Conservation (phyloP, 2,888 invertebrate genomes). For the Lasiommata megera region DNA sequence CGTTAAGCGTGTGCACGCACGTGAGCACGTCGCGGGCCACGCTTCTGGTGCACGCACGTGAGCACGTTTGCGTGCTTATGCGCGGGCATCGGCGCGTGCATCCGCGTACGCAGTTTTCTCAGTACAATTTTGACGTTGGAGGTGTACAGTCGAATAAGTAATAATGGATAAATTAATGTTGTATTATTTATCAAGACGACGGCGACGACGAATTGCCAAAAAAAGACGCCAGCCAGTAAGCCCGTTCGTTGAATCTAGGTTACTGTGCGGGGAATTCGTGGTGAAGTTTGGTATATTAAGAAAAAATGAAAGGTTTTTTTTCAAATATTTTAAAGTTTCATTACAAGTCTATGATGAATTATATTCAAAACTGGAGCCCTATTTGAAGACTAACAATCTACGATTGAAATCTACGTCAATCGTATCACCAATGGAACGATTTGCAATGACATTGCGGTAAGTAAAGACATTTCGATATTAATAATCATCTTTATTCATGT, state of each 20-base stretch:
- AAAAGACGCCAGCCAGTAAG: constrained; percentile 37
- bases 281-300: constrained; percentile 35
- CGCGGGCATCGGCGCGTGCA: constrained; percentile 19
- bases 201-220: constrained; percentile 24
- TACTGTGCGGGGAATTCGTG: constrained; percentile 32
- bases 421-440: constrained; percentile 37
- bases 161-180: constrained; percentile 35
- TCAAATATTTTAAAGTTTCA: constrained; percentile 36
- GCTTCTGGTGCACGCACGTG: constrained; percentile 29
- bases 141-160: constrained; percentile 34
- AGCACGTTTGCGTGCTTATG: constrained; percentile 29
- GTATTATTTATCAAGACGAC: constrained; percentile 35
- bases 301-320: constrained; percentile 35
- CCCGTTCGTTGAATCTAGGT: constrained; percentile 37
- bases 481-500: constrained; percentile 29
- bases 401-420: constrained; percentile 34
- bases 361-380: constrained; percentile 38
- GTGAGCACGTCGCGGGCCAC: constrained; percentile 24
- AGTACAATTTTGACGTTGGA: constrained; percentile 34
- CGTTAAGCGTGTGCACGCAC: constrained; percentile 30
- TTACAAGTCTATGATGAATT: constrained; percentile 37
- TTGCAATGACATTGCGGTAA: constrained; percentile 37
- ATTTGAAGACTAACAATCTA: constrained; percentile 37
- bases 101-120: constrained; percentile 28
- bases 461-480: constrained; percentile 34